These are phyloP conservation scores for Sylvilagus floridanus DNA, from an alignment of 2,797 vertebrate genomes.

Conservation along the genomic window DNA sequence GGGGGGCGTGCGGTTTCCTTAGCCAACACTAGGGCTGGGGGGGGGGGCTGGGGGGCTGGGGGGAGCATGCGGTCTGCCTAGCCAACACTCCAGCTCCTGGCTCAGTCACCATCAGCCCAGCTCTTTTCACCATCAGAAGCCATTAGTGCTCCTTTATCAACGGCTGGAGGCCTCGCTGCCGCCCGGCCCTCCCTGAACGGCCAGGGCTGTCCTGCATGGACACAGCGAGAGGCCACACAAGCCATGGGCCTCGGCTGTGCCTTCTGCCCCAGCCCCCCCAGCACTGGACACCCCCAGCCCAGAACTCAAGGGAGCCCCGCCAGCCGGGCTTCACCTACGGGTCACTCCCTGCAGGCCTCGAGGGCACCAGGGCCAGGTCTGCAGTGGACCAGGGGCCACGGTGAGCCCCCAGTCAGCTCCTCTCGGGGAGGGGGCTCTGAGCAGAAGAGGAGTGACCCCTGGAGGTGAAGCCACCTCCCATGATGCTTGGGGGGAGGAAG, in stretches of 20 bases:
- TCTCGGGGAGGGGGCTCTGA: no score
- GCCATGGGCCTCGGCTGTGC: background rate
- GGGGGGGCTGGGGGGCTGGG: background rate
- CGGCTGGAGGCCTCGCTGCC: constrained; percentile 92
- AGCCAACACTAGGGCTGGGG: no score
- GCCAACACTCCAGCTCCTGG: constrained; percentile 87
- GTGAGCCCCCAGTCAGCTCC: constrained; percentile 81
- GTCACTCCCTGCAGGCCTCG: no score
- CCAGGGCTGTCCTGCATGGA: constrained; percentile 85
- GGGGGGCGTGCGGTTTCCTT: no score
- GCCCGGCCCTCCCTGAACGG: constrained; percentile 89
- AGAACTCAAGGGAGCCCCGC: no score
- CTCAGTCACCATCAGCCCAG: constrained; percentile 97
- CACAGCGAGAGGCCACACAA: constrained; percentile 59
- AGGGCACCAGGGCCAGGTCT: no score
- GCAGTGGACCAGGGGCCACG: background rate
- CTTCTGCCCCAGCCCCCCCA: no score
- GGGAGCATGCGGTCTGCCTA: background rate
- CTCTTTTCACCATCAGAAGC: constrained; percentile 99
- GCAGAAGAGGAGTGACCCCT: no score
- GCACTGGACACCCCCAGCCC: background rate
- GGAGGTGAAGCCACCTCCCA: no score
- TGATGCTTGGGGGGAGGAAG: no score
- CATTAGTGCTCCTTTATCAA: constrained; percentile 98
- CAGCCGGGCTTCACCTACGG: no score